Evolutionary conservation across 2,113 vertebrate genomes (phyloP).

Genomic region (Mesembrinibis cayennensis): DNA sequence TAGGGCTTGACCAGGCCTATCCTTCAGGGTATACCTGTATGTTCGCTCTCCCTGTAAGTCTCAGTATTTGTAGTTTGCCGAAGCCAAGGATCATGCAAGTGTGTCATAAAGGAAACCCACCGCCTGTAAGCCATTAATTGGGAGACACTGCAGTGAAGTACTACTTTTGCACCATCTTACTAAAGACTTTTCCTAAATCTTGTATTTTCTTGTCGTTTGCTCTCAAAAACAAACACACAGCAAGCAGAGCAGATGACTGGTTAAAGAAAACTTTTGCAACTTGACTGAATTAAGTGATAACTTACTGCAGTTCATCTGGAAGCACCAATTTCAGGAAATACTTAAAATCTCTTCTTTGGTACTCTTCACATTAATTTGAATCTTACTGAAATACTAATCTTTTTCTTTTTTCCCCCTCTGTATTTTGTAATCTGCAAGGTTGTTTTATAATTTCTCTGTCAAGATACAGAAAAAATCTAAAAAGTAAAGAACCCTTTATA

Average conservation of each 20-base stretch:
- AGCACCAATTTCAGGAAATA: background rate
- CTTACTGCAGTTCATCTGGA: background rate
- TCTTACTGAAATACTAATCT: fast-evolving
- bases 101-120: background rate
- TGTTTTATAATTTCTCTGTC: background rate
- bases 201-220: background rate
- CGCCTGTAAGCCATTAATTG: background rate
- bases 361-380: background rate
- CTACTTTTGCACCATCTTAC: background rate
- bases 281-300: background rate
- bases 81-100: background rate
- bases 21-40: no score
- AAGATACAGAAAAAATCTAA: fast-evolving
- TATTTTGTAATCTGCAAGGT: background rate
- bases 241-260: background rate
- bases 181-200: background rate
- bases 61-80: background rate
- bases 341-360: background rate
- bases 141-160: background rate
- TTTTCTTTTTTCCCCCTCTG: no score
- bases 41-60: background rate
- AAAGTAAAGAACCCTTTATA: background rate
- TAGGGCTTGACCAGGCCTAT: background rate
- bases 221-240: background rate
- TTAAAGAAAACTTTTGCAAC: background rate